Evolutionary conservation across 2,113 vertebrate genomes (phyloP).

Genomic region (Esox niger): DNA sequence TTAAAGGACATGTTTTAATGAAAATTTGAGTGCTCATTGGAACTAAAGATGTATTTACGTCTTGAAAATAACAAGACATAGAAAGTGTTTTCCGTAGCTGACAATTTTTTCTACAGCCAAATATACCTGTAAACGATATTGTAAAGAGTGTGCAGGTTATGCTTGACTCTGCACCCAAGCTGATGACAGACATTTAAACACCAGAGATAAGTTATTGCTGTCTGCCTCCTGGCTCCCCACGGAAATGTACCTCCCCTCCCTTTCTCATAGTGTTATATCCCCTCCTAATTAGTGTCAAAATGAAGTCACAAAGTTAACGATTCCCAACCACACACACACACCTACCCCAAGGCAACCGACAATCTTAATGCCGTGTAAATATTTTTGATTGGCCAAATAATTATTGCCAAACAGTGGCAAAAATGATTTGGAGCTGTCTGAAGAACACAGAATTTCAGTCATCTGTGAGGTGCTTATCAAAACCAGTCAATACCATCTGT

Average conservation of each 20-base stretch:
- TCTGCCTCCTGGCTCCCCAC: slow-evolving; percentile 34
- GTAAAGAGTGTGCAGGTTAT: background rate
- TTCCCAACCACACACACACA: slow-evolving; percentile 22
- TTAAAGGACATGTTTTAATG: too few relatives aligned
- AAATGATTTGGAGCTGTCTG: slow-evolving; percentile 11
- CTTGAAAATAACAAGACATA: too few relatives aligned
- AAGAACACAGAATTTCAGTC: slow-evolving; percentile 30
- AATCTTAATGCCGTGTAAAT: slow-evolving; percentile 40
- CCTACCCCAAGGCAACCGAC: slow-evolving; percentile 16
- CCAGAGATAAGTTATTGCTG: slow-evolving; percentile 21
- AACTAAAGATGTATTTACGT: too few relatives aligned
- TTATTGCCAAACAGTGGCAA: slow-evolving; percentile 39
- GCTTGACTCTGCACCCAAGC: slow-evolving; percentile 18
- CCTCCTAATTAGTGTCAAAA: slow-evolving; percentile 56
- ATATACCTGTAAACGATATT: background rate
- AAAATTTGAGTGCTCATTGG: too few relatives aligned
- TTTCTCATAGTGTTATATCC: slow-evolving; percentile 13
- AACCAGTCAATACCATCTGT: slow-evolving; percentile 51
- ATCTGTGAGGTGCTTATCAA: slow-evolving; percentile 30
- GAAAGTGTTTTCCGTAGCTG: too few relatives aligned
- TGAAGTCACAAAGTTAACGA: slow-evolving; percentile 38
- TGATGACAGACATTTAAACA: slow-evolving; percentile 39
- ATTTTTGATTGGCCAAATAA: slow-evolving; percentile 40
- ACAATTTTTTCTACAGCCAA: too few relatives aligned
- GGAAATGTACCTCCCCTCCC: slow-evolving; percentile 19